Conservation (phyloP, 2,113 vertebrate genomes). For the Seriola rivoliana region DNA sequence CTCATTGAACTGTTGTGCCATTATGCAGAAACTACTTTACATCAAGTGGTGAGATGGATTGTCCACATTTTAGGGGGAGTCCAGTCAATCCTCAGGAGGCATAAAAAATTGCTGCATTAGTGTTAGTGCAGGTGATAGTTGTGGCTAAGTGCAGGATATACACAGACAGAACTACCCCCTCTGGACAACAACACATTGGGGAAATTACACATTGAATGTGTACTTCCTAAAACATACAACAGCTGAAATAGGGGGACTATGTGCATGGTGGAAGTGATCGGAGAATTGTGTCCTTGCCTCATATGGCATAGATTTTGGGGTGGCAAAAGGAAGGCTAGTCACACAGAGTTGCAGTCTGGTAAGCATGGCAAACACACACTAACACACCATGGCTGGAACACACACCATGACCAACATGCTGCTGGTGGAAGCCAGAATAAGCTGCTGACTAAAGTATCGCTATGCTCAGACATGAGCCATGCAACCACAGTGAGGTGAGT, state of each 20-base stretch:
- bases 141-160: conserved; percentile 9
- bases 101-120: neutral
- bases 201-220: neutral
- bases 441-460: conserved; percentile 74
- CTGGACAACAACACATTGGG: neutral
- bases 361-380: conserved; percentile 64
- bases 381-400: conserved; percentile 65
- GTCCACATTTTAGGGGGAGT: conserved; percentile 7
- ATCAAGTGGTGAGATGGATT: conserved; percentile 25
- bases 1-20: conserved; percentile 67
- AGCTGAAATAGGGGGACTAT: neutral
- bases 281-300: conserved; percentile 36
- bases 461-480: conserved; percentile 49
- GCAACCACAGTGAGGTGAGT: conserved; percentile 64
- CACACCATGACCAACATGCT: conserved; percentile 70
- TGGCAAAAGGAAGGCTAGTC: conserved; percentile 59
- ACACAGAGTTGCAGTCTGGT: conserved; percentile 77
- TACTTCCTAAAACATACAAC: neutral
- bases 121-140: neutral
- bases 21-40: conserved; percentile 45
- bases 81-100: conserved; percentile 12
- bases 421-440: conserved; percentile 66
- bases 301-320: conserved; percentile 37
- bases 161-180: neutral
- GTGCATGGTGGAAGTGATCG: neutral